Base-by-base conservation (phyloP, 2,797 vertebrate genomes). In the Schizothorax lantsangensis region DNA sequence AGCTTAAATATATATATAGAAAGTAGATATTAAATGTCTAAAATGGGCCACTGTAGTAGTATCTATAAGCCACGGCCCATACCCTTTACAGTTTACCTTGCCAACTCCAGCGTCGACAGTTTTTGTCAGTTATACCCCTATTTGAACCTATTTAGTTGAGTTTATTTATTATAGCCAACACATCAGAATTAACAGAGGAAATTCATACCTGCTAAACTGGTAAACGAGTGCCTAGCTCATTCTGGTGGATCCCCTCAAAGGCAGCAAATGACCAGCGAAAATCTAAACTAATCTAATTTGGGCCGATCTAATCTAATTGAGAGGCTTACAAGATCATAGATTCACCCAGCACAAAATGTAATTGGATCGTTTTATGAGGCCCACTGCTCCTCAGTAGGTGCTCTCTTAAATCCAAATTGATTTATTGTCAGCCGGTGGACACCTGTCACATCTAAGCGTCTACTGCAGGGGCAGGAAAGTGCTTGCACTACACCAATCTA, bases 241-340 rank as follows among this genome's bases (percentile, higher is more conserved):
- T 86, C 57, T 83, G 49, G 62, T 43, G 64, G 33, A 85, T 68
- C 62, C 21, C 59, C 85, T 85, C 71, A 87, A 81, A 83, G 15
- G 79, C 45, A 73, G 82, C 74, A 88, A 88, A 86, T 80, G 64
- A 88, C 86, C 72, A 80, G 59, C 33, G 45, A 72, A 94, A 92
- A 92, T 94, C 90, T 91, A 93, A 92, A 59, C 79, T 95, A 95
- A 96, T 92, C 89, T 86, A 91, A 96, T 96, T 95, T 92, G 85
- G 90, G 81, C 88, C 89, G 91, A 94, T 93, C 90, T 88, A 90
- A 93, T 92, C 85, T 86, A 90, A 81, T 89, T 92, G 93, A 95
- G 89, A 91, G 89, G 92, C 94, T 95, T 93, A 94, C 90, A 92
- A 86, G 91, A 91, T 91, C 92, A 90, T 88, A 83, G 81, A 87